phyloP scores from a whole-genome alignment of 2,888 invertebrate genomes.

The Caprella mutica region DNA sequence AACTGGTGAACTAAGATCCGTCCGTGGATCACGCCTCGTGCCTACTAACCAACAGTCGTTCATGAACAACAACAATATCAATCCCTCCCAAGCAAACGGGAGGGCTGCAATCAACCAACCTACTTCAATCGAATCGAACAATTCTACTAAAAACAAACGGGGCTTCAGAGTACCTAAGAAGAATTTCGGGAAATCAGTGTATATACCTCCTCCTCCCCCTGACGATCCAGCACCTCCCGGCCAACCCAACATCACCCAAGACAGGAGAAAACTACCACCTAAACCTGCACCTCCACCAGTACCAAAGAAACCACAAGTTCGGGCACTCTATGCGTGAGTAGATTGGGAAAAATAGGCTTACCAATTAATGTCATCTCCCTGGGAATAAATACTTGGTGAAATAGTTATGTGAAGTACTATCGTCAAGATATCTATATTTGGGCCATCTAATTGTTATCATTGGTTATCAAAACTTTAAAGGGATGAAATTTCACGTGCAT shows the following conservation, averaged over 20 bases:
- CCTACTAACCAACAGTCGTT: background rate
- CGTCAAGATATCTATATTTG: too few species aligned
- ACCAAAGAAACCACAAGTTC: conserved; percentile 13
- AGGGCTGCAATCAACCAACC: background rate
- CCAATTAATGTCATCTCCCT: too few species aligned
- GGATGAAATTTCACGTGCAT: too few species aligned
- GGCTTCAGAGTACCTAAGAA: background rate
- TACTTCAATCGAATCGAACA: background rate
- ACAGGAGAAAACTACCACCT: background rate
- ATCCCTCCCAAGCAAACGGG: background rate
- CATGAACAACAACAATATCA: background rate
- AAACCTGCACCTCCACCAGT: conserved; percentile 10
- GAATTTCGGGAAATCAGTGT: background rate
- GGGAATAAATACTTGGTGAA: too few species aligned
- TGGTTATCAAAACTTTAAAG: too few species aligned
- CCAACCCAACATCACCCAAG: conserved; percentile 19
- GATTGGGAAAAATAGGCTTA: too few species aligned
- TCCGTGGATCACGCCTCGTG: background rate
- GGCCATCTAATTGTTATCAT: too few species aligned
- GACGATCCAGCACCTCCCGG: conserved; percentile 20
- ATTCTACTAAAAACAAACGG: background rate
- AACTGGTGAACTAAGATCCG: background rate
- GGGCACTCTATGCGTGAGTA: conserved; percentile 26
- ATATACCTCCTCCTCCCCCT: conserved; percentile 24
- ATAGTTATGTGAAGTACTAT: too few species aligned